phyloP scores from a whole-genome alignment of 2,888 invertebrate species.

The Aproaerema taeniolella region DNA sequence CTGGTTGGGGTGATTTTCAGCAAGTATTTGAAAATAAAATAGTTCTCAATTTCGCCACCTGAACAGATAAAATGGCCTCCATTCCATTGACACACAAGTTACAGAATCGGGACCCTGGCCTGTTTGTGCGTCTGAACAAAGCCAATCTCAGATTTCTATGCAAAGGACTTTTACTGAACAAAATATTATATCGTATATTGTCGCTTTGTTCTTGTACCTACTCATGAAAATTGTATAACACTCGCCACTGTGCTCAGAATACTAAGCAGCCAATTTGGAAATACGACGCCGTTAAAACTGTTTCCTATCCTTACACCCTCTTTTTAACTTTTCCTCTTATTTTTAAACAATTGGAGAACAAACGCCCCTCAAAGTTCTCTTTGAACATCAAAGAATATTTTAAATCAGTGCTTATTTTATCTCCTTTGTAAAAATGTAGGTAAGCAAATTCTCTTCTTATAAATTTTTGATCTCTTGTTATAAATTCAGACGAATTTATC shows the following conservation, averaged over 20 bases:
- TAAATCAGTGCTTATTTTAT: background rate
- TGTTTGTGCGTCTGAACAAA: constrained; percentile 61
- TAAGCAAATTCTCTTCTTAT: too few species aligned
- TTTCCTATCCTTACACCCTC: constrained; percentile 18
- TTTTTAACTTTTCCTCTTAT: constrained; percentile 4
- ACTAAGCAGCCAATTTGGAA: constrained; percentile 38
- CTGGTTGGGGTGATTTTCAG: too few species aligned
- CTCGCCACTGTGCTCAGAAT: constrained; percentile 31
- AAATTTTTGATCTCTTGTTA: too few species aligned
- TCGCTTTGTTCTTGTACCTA: constrained; percentile 57
- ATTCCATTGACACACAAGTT: too few species aligned
- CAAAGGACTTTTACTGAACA: constrained; percentile 50
- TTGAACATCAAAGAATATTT: background rate
- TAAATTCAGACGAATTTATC: too few species aligned
- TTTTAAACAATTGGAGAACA: background rate
- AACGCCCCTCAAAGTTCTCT: background rate
- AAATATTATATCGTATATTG: constrained; percentile 48
- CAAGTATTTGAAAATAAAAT: too few species aligned
- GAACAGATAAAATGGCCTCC: too few species aligned
- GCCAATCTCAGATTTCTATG: constrained; percentile 60
- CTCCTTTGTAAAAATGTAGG: background rate
- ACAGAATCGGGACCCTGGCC: constrained; percentile 37
- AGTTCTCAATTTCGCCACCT: too few species aligned
- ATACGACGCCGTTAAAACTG: constrained; percentile 31
- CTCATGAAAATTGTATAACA: constrained; percentile 52